Percentiles rank a stretch among this genome's conserved stretches.
Conservation (phyloP, 2,888 invertebrate genomes). For the Drosophila ezoana region DNA sequence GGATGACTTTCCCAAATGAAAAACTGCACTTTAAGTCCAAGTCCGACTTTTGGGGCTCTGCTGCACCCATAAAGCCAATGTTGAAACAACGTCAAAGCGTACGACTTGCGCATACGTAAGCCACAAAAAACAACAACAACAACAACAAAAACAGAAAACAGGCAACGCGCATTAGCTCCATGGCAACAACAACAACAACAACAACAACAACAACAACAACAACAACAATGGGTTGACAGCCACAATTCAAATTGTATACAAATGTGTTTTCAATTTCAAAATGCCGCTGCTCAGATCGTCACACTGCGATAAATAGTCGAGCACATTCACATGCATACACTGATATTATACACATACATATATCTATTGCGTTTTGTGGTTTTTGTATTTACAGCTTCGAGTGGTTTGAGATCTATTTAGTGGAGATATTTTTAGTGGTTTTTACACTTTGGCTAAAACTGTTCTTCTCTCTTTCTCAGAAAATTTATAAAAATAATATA, state of each 20-base stretch:
- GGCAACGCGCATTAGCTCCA: conserved; percentile 32
- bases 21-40: conserved; percentile 36
- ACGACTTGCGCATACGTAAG: conserved; percentile 60
- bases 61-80: conserved; percentile 67
- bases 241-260: conserved; percentile 68
- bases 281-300: conserved; percentile 49
- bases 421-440: conserved; percentile 40
- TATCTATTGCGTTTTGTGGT: conserved; percentile 33
- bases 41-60: conserved; percentile 38
- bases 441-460: conserved; percentile 33
- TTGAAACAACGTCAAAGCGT: conserved; percentile 56
- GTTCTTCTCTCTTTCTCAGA: conserved; percentile 3
- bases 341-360: not conserved
- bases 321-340: conserved; percentile 33
- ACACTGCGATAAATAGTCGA: conserved; percentile 62
- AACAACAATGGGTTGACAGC: conserved; percentile 52
- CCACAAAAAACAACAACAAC: conserved; percentile 14
- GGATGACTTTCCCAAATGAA: conserved; percentile 38
- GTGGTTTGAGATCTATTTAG: conserved; percentile 6
- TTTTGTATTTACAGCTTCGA: conserved; percentile 24
- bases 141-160: conserved; percentile 29
- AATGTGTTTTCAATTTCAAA: conserved; percentile 71
- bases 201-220: conserved; percentile 30
- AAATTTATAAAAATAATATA: no score
- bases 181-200: conserved; percentile 39